Evolutionary conservation across 2,113 vertebrate species (phyloP).

Genomic region (Gracilinanus agilis): DNA sequence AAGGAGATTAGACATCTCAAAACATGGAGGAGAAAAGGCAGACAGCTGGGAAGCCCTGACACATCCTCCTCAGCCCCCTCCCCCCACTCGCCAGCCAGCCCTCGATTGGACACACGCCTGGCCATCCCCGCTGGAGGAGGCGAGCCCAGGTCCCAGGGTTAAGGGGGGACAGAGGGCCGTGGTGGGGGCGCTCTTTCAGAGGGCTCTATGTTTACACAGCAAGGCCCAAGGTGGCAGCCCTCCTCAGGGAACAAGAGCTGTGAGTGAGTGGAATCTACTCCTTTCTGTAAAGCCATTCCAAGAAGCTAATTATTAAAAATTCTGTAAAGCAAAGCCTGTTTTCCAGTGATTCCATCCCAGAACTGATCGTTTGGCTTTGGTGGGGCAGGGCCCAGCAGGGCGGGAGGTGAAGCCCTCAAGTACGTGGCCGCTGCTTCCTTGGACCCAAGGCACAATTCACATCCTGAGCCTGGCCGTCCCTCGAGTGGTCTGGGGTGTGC

Average conservation of each 20-base stretch:
- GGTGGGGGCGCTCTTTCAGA: not conserved
- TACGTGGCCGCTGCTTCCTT: not conserved
- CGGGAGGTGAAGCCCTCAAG: not conserved
- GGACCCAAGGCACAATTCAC: not conserved
- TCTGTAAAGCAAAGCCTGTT: not conserved
- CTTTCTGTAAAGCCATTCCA: not conserved
- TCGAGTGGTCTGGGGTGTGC: not conserved
- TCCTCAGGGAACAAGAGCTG: not conserved
- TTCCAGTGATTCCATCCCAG: not conserved
- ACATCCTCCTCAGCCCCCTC: not conserved
- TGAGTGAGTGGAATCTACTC: not conserved
- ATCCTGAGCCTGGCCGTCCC: not conserved
- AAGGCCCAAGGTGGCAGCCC: not conserved
- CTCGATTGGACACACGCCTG: not conserved
- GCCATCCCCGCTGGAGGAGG: not conserved
- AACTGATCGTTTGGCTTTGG: not conserved
- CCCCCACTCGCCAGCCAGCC: not conserved
- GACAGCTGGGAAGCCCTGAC: too few relatives aligned
- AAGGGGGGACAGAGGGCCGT: not conserved
- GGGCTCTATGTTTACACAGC: not conserved
- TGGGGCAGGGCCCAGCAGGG: too few relatives aligned
- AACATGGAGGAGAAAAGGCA: constrained; percentile 58
- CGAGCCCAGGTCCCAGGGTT: too few relatives aligned
- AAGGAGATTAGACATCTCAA: constrained; percentile 82
- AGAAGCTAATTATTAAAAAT: not conserved